Conservation (phyloP, 2,888 invertebrate genomes). For the Prosapia bicincta region DNA sequence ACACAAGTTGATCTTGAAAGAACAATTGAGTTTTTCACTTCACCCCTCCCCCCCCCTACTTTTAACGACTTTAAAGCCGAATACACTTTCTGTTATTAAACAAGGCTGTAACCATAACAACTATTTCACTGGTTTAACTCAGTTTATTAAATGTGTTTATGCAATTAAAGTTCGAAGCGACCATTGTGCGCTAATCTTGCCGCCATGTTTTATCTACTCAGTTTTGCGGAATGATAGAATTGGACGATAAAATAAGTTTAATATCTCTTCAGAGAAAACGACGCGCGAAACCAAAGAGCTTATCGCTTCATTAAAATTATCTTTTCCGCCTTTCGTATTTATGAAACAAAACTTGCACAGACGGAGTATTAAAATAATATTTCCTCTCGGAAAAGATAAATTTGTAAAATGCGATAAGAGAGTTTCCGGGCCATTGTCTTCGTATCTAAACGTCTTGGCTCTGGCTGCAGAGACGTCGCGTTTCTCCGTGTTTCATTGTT, state of each 20-base stretch:
- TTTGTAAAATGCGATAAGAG: not conserved
- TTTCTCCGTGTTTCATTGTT: not conserved
- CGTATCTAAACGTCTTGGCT: not conserved
- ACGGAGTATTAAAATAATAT: not conserved
- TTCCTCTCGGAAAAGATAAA: not conserved
- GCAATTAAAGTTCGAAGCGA: not conserved
- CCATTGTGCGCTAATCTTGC: not conserved
- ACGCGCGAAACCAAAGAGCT: not conserved
- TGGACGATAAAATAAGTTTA: not conserved
- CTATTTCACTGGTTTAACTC: too few relatives aligned
- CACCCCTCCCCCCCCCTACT: too few relatives aligned
- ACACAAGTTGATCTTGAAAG: too few relatives aligned
- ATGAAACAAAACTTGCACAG: not conserved
- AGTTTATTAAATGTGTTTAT: not conserved
- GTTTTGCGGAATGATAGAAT: not conserved
- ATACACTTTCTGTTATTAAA: too few relatives aligned
- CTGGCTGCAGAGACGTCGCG: not conserved
- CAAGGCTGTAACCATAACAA: too few relatives aligned
- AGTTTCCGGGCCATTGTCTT: not conserved
- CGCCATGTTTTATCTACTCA: not conserved
- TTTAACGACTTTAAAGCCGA: too few relatives aligned
- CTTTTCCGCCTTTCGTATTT: not conserved
- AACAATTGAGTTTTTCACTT: too few relatives aligned
- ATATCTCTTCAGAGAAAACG: not conserved
- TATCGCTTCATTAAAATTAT: not conserved